phyloP scores from a whole-genome alignment of 2,113 vertebrate genomes.

The Vimba vimba region DNA sequence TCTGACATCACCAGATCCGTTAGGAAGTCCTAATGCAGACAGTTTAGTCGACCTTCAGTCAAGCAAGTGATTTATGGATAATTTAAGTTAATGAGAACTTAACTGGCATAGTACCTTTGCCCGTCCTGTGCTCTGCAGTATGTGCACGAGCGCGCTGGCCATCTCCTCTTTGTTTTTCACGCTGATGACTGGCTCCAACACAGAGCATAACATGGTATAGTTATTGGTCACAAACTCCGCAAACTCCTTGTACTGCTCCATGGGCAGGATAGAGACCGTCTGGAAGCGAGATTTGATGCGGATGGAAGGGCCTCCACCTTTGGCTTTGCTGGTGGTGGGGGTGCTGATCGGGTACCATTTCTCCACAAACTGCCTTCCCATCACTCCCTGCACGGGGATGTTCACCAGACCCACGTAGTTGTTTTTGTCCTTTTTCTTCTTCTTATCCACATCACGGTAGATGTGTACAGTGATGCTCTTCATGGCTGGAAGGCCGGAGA shows the following conservation, averaged over 20 bases:
- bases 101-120: slow-evolving; percentile 83
- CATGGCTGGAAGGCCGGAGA: slow-evolving; percentile 83
- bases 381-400: slow-evolving; percentile 86
- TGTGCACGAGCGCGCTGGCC: slow-evolving; percentile 94
- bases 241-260: slow-evolving; percentile 99
- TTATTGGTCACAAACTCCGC: slow-evolving; percentile 95
- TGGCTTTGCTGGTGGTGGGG: slow-evolving; percentile 88
- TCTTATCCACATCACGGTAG: slow-evolving; percentile 94
- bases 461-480: slow-evolving; percentile 93
- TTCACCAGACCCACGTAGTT: slow-evolving; percentile 95
- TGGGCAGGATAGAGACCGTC: slow-evolving; percentile 92
- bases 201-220: slow-evolving; percentile 90
- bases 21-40: slow-evolving; percentile 86
- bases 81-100: background rate
- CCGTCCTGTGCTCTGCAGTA: slow-evolving; percentile 94
- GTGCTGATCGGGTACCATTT: slow-evolving; percentile 98
- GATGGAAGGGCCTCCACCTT: slow-evolving; percentile 88
- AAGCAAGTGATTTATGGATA: background rate
- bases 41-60: slow-evolving; percentile 42
- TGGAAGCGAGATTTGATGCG: slow-evolving; percentile 95
- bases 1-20: slow-evolving; percentile 97
- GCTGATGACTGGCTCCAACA: slow-evolving; percentile 94
- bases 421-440: slow-evolving; percentile 98
- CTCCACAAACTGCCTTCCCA: slow-evolving; percentile 92
- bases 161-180: slow-evolving; percentile 96